These are phyloP conservation scores for Vidua chalybeata DNA, from an alignment of 2,113 vertebrate genomes.

Conservation along the genomic window DNA sequence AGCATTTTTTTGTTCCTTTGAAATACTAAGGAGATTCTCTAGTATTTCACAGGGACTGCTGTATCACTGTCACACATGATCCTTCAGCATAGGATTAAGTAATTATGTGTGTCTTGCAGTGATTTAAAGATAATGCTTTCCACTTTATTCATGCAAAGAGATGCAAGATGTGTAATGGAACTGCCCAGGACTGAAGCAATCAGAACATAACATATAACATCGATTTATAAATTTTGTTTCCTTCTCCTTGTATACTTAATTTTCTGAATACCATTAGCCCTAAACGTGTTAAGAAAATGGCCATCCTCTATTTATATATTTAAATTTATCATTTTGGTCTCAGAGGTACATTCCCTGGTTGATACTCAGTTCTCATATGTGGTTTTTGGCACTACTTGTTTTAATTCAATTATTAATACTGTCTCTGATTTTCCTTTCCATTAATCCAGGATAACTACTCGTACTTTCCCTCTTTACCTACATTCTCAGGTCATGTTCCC, in stretches of 20 bases:
- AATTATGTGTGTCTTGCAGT: background rate
- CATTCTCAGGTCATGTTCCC: background rate
- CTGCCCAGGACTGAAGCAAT: background rate
- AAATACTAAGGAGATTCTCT: background rate
- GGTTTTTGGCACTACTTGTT: background rate
- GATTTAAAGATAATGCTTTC: background rate
- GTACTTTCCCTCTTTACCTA: background rate
- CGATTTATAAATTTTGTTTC: background rate
- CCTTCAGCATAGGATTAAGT: background rate
- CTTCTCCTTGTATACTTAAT: background rate
- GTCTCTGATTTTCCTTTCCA: slow-evolving; percentile 2
- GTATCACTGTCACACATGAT: background rate
- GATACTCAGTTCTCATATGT: background rate
- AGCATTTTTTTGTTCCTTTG: background rate
- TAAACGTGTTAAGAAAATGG: background rate
- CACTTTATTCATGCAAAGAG: background rate
- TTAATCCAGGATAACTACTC: background rate
- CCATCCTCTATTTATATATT: background rate
- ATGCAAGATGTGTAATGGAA: background rate
- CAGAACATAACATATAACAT: background rate
- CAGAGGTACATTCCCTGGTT: background rate
- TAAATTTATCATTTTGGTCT: background rate
- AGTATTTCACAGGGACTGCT: background rate
- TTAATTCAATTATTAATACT: background rate
- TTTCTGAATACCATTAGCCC: background rate